Evolutionary conservation across 2,113 vertebrate genomes (phyloP).

Genomic region (Aphyosemion australe): DNA sequence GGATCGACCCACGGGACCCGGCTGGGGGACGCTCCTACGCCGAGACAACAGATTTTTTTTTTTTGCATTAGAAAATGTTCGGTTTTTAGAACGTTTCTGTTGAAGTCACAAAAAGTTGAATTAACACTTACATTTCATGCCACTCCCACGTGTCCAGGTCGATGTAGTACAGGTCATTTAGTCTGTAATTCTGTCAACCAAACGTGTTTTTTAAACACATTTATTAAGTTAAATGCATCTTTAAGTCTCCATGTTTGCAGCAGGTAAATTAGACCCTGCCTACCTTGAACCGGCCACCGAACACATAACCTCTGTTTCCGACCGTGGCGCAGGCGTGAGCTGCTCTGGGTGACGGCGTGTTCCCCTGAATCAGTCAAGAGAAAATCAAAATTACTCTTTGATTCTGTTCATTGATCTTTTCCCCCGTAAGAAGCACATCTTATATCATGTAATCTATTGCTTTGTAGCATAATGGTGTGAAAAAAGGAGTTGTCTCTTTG

Average conservation of each 20-base stretch:
- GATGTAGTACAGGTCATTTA: slow-evolving; percentile 93
- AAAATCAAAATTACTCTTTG: too few species aligned
- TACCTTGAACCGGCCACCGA: slow-evolving; percentile 93
- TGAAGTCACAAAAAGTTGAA: not conserved
- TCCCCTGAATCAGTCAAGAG: slow-evolving; percentile 79
- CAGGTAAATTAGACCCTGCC: not conserved
- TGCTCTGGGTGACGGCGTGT: slow-evolving; percentile 89
- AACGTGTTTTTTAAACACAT: not conserved
- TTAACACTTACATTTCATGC: slow-evolving; percentile 88
- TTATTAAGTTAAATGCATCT: not conserved
- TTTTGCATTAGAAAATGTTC: too few species aligned
- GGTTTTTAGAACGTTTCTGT: not conserved
- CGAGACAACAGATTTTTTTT: too few species aligned
- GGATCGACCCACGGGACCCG: slow-evolving; percentile 86
- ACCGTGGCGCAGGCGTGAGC: slow-evolving; percentile 93
- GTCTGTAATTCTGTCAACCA: slow-evolving; percentile 83
- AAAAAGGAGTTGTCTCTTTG: too few species aligned
- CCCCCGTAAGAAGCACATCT: too few species aligned
- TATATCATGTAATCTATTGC: too few species aligned
- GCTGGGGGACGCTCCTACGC: slow-evolving; percentile 75
- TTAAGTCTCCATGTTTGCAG: not conserved
- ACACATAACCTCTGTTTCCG: slow-evolving; percentile 91
- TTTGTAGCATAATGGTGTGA: too few species aligned
- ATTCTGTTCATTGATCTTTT: too few species aligned
- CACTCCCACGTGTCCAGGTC: slow-evolving; percentile 94